Evolutionary conservation across 2,113 vertebrate genomes (phyloP), one percentile per base, ranked within the genome.

Genomic region (Dromaius novaehollandiae): DNA sequence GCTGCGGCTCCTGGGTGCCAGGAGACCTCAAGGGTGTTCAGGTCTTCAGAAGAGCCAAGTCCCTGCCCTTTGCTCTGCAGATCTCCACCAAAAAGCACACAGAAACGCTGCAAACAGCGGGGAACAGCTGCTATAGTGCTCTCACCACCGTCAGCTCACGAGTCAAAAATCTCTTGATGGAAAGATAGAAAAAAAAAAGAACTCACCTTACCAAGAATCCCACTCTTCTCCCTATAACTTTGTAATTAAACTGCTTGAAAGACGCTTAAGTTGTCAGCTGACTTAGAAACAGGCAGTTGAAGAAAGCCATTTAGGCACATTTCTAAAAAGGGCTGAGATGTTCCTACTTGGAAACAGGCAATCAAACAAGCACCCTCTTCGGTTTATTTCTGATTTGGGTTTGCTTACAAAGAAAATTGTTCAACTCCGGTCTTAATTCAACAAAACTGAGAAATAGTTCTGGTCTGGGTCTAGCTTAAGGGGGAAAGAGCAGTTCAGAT

Each of bases 61-160:
- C 22, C n/a, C 5, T 1, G 0, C 28, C n/a, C 63, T 84, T 25
- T 38, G 17, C 40, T 68, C 40, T 38, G 38, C 38, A 38, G 38
- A 38, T 38, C 38, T 56, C 71, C 65, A 84, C 48, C 28, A 1
- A 32, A 68, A 82, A 44, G 61, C 48, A 78, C 0, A 11, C 77
- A 83, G n/a, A 36, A 84, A 19, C 0, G 2, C n/a, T 34, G 30
- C 25, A 30, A 95, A 38, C 30, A n/a, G 26, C 0, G 1, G 13
- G 11, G 36, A 60, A 36, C 22, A 48, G 58, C n/a, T 40, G 10
- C 40, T 18, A 34, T 0, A 0, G 13, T 1, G 1, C 61, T 77
- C 34, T 14, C 65, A 87, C 14, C 18, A 22, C 65, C n/a, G 38
- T 36, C 32, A 34, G 34, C 50, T 80, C 58, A 61, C 38, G 74